Evolutionary conservation across 2,888 invertebrate genomes (phyloP).

Genomic region (Aphidius colemani): DNA sequence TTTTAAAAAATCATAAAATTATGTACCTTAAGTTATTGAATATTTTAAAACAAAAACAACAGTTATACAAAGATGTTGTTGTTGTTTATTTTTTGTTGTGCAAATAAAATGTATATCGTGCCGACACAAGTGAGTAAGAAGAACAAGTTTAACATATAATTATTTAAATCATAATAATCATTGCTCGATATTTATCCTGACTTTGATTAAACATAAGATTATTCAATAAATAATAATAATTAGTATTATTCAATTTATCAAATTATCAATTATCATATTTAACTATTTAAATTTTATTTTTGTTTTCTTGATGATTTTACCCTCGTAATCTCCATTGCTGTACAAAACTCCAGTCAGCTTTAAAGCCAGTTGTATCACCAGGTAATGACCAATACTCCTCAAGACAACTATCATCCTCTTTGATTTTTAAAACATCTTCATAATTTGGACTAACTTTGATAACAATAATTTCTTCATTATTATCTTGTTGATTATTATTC

Average conservation of each 20-base stretch:
- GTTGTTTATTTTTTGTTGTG: no score
- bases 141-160: no score
- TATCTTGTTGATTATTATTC: not conserved
- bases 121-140: no score
- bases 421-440: conserved; percentile 54
- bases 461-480: conserved; percentile 61
- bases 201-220: no score
- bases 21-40: no score
- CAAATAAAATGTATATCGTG: no score
- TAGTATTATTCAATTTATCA: not conserved
- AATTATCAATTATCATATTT: not conserved
- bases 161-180: no score
- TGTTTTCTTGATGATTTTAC: conserved; percentile 54
- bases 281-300: not conserved
- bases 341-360: conserved; percentile 76
- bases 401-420: conserved; percentile 55
- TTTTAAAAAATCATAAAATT: no score
- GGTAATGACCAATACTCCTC: conserved; percentile 58
- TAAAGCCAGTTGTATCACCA: conserved; percentile 61
- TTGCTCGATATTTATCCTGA: no score
- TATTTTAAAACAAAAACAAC: no score
- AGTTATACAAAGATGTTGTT: no score
- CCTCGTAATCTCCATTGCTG: conserved; percentile 73
- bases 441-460: conserved; percentile 63
- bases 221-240: no score